phyloP scores from a whole-genome alignment of 1,140 invertebrate genomes.

The Cotesia vestalis region DNA sequence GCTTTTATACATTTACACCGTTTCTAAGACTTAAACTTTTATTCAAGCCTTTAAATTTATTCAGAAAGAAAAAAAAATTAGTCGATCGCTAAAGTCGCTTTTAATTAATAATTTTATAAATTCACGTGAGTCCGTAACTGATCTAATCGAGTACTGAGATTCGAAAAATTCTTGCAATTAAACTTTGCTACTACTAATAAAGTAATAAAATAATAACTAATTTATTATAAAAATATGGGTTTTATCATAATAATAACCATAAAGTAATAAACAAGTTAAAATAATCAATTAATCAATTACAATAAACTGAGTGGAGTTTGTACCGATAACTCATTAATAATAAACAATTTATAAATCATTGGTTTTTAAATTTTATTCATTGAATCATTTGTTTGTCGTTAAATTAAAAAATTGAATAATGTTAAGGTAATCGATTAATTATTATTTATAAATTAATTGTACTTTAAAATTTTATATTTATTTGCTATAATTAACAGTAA shows the following conservation, averaged over 20 bases:
- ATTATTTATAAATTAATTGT: too few relatives aligned
- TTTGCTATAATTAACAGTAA: too few relatives aligned
- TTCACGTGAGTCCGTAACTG: background rate
- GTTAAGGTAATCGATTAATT: background rate
- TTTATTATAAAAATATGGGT: too few relatives aligned
- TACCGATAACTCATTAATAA: constrained; percentile 3
- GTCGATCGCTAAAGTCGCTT: constrained; percentile 35
- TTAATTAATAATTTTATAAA: too few relatives aligned
- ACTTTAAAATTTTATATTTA: too few relatives aligned
- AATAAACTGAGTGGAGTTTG: constrained; percentile 5
- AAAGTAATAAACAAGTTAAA: constrained; percentile 18
- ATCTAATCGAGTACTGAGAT: constrained; percentile 1
- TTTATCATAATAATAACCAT: too few relatives aligned
- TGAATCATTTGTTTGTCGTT: too few relatives aligned
- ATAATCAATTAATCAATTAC: constrained; percentile 2
- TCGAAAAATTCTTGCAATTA: background rate
- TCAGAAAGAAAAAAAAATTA: constrained; percentile 35
- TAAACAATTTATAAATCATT: background rate
- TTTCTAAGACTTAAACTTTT: constrained; percentile 49
- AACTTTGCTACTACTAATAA: too few relatives aligned
- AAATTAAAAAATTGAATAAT: too few relatives aligned
- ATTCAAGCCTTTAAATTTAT: constrained; percentile 40
- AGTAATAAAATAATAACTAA: too few relatives aligned
- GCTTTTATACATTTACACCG: constrained; percentile 60
- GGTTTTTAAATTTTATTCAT: background rate